Percentiles rank a stretch among this genome's conserved stretches.
phyloP scores from a whole-genome alignment of 1,140 invertebrate genomes.

The Leptopilina boulardi region DNA sequence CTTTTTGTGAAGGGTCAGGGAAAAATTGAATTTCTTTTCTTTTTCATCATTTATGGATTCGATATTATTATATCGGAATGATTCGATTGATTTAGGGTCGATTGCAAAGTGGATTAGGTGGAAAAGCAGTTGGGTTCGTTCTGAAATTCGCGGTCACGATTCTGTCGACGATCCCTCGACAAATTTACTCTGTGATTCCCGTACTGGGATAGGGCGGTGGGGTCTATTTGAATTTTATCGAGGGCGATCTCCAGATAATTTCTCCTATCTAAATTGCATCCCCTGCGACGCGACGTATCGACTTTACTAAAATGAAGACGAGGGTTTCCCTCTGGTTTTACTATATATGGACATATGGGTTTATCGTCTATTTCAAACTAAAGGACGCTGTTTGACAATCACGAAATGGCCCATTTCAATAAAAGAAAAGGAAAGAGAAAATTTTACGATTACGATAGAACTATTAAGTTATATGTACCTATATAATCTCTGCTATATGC shows the following conservation, averaged over 20 bases:
- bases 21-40: no score
- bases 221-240: constrained; percentile 57
- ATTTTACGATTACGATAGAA: constrained; percentile 6
- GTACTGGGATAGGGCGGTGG: constrained; percentile 17
- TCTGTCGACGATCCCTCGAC: constrained; percentile 41
- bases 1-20: no score
- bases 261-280: constrained; percentile 58
- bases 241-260: constrained; percentile 53
- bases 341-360: constrained; percentile 15
- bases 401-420: background rate
- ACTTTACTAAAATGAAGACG: constrained; percentile 13
- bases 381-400: constrained; percentile 27
- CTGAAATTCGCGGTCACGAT: constrained; percentile 45
- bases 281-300: constrained; percentile 35
- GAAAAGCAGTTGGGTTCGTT: constrained; percentile 30
- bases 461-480: background rate
- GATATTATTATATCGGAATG: constrained; percentile 22
- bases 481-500: background rate
- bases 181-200: constrained; percentile 51
- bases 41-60: background rate
- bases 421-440: background rate
- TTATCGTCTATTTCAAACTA: constrained; percentile 21
- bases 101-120: constrained; percentile 16
- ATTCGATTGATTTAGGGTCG: constrained; percentile 7
- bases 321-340: constrained; percentile 12